Conservation (phyloP, 2,888 invertebrate species). For the Parnassius smintheus region DNA sequence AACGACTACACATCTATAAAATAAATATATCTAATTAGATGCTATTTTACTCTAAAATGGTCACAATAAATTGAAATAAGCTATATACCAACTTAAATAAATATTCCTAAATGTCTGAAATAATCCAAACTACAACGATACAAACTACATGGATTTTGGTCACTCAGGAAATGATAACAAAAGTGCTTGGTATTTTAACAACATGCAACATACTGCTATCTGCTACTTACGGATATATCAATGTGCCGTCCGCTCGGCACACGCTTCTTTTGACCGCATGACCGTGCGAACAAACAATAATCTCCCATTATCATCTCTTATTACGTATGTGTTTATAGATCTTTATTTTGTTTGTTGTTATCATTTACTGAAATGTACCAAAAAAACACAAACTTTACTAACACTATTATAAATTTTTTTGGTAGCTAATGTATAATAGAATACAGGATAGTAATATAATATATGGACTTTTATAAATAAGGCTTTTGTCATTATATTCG, state of each 20-base stretch:
- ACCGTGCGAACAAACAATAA: slow-evolving; percentile 56
- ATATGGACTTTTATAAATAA: too few species aligned
- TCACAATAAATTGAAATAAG: neutral
- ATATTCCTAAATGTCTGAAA: neutral
- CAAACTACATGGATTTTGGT: slow-evolving; percentile 39
- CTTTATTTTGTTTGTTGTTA: slow-evolving; percentile 46
- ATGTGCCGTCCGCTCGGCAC: slow-evolving; percentile 58
- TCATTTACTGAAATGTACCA: slow-evolving; percentile 57
- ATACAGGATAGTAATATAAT: neutral
- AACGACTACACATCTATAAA: slow-evolving; percentile 1
- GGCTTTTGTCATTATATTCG: too few species aligned
- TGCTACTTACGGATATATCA: slow-evolving; percentile 69
- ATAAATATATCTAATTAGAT: neutral
- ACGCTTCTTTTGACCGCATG: slow-evolving; percentile 58
- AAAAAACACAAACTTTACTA: slow-evolving; percentile 13
- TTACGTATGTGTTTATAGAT: slow-evolving; percentile 16
- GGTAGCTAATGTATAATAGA: neutral
- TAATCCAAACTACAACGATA: slow-evolving; percentile 11
- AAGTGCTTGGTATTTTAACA: slow-evolving; percentile 41
- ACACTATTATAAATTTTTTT: neutral
- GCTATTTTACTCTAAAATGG: neutral
- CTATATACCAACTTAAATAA: slow-evolving; percentile 2
- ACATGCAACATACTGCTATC: slow-evolving; percentile 60
- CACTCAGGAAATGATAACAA: slow-evolving; percentile 71
- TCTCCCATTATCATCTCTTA: slow-evolving; percentile 40